Evolutionary conservation across 2,888 invertebrate species (phyloP).

Genomic region (Drosophila eohydei): DNA sequence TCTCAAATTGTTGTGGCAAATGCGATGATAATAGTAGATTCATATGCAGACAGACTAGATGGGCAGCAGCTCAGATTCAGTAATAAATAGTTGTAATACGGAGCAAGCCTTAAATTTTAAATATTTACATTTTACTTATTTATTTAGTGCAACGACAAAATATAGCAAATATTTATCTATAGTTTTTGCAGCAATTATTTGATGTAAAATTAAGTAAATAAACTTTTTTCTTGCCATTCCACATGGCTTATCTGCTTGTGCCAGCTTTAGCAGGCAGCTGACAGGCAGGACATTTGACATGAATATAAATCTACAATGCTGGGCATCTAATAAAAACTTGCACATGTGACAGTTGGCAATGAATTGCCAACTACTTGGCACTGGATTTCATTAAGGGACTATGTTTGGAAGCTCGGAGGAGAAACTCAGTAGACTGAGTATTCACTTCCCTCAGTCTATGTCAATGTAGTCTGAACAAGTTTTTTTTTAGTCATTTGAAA

Average conservation of each 20-base stretch:
- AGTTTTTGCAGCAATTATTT: background rate
- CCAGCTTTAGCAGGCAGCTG: background rate
- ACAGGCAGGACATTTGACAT: background rate
- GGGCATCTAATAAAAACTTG: background rate
- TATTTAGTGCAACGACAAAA: too few species aligned
- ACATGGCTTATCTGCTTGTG: background rate
- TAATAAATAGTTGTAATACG: too few species aligned
- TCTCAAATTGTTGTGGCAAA: constrained; percentile 49
- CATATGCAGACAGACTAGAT: constrained; percentile 4
- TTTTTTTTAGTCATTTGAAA: background rate
- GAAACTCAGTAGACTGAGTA: too few species aligned
- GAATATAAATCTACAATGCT: background rate
- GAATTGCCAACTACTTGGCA: background rate
- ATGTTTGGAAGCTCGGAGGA: too few species aligned
- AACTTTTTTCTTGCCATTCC: background rate
- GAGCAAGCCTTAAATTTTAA: too few species aligned
- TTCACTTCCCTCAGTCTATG: too few species aligned
- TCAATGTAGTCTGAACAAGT: background rate
- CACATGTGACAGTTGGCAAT: background rate
- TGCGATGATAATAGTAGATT: constrained; percentile 52
- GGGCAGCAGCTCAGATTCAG: too few species aligned
- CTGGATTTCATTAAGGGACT: too few species aligned
- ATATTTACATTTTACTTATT: too few species aligned
- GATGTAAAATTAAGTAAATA: background rate
- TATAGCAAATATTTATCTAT: background rate